These are phyloP conservation scores for Otolemur crassicaudatus DNA, from an alignment of 2,797 vertebrate species.

Conservation along the genomic window DNA sequence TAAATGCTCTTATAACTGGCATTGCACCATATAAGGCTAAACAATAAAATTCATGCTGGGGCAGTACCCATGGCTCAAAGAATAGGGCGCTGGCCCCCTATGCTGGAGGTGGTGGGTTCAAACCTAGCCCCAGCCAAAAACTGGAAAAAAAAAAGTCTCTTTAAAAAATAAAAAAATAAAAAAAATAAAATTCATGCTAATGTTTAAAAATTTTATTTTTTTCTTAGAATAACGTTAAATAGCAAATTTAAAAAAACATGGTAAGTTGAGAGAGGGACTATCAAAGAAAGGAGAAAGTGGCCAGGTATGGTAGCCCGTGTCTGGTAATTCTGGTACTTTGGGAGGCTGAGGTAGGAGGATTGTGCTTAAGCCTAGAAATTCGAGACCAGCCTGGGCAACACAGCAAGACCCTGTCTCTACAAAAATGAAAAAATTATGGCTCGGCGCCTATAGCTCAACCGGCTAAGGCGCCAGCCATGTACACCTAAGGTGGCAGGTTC, in stretches of 20 bases:
- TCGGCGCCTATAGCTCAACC: too few species aligned
- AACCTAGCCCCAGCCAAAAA: too few species aligned
- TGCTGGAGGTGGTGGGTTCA: too few species aligned
- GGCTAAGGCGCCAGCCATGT: too few species aligned
- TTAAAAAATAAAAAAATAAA: too few species aligned
- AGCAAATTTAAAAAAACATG: not conserved
- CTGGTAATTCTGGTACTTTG: not conserved
- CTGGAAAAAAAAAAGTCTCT: too few species aligned
- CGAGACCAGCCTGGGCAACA: not conserved
- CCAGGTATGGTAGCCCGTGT: not conserved
- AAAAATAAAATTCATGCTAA: not conserved
- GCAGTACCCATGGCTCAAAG: too few species aligned
- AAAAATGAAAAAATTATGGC: too few species aligned
- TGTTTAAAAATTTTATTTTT: not conserved
- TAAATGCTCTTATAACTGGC: not conserved
- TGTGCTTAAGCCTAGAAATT: not conserved
- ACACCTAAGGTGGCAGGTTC: too few species aligned
- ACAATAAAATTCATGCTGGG: too few species aligned
- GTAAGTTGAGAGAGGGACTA: not conserved
- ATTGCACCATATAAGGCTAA: not conserved
- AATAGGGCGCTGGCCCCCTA: too few species aligned
- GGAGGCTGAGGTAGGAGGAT: not conserved
- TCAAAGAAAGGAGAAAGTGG: not conserved
- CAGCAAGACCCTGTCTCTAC: not conserved
- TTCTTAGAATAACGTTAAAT: not conserved